Evolutionary conservation across 2,113 vertebrate genomes (phyloP).

Genomic region (Aythya baeri): DNA sequence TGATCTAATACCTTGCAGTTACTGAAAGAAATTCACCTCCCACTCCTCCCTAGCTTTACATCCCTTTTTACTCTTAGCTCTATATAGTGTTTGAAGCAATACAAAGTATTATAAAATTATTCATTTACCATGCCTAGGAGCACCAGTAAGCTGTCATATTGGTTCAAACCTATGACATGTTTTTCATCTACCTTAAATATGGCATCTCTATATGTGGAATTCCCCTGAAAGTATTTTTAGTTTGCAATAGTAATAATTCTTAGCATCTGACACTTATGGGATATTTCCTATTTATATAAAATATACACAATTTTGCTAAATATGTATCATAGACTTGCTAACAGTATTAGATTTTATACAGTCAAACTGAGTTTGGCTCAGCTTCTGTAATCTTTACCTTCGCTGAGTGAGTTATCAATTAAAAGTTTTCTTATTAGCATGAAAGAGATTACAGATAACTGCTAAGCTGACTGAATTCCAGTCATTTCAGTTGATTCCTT

Average conservation of each 20-base stretch:
- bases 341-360: neutral
- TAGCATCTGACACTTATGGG: neutral
- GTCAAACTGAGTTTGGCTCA: neutral
- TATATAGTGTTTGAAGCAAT: neutral
- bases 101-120: neutral
- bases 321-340: neutral
- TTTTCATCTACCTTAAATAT: neutral
- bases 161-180: neutral
- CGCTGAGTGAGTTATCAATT: neutral
- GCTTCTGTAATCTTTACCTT: neutral
- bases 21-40: neutral
- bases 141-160: neutral
- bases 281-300: neutral
- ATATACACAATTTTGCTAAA: neutral
- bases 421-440: neutral
- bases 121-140: neutral
- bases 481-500: neutral
- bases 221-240: neutral
- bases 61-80: neutral
- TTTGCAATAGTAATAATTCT: rapidly evolving
- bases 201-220: neutral
- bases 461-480: neutral
- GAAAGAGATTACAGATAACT: neutral
- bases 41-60: neutral
- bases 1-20: neutral